Base-by-base conservation (phyloP, 2,888 invertebrate genomes). In the Lasioglossum lativentre region DNA sequence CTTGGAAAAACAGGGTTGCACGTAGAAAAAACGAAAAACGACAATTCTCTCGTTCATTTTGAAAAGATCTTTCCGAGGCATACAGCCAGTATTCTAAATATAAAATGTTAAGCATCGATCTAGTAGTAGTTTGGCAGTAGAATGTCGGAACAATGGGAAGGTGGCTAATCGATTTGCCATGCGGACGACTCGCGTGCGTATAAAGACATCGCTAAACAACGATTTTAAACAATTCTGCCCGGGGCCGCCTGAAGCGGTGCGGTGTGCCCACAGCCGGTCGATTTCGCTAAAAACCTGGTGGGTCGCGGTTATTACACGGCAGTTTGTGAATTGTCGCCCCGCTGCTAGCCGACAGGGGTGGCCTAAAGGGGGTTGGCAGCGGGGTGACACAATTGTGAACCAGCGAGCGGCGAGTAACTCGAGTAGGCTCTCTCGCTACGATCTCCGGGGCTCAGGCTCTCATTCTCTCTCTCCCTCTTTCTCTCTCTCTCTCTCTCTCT, bases 381-480 rank as follows among this genome's bases (percentile, higher is more conserved):
- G 76, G 85, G 85, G 83, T 85, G 87, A 89, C 87, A 90, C 90
- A 92, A 92, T 93, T 91, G 91, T 86, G 92, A 90, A 91, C 89
- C 90, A 88, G 88, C 90, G 87, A 88, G 74, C 82, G 88, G 90
- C 90, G 90, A 90, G 93, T 91, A 92, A 93, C 91, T 92, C 93
- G 92, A 93, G 92, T 91, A 92, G 89, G 88, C 86, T 82, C 91
- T 92, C 90, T 34, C 66, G 30, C n/a, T n/a, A 88, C 89, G 86
- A 86, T 86, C 87, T 86, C 27, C 5, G 27, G 27, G 27, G 14
- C 83, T 80, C 66, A 19, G 78, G 42, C 63, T 76, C 86, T 68
- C 68, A 4, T 38, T 68, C 38, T 68, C 19, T 19, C 68, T 30
- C n/a, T n/a, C n/a, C n/a, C 34, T 38, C 34, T 66, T 34, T 23